A percentile compares a stretch with the other conserved stretches of the same genome.
Conservation (phyloP, 1,140 invertebrate species). For the Eriosoma lanigerum region DNA sequence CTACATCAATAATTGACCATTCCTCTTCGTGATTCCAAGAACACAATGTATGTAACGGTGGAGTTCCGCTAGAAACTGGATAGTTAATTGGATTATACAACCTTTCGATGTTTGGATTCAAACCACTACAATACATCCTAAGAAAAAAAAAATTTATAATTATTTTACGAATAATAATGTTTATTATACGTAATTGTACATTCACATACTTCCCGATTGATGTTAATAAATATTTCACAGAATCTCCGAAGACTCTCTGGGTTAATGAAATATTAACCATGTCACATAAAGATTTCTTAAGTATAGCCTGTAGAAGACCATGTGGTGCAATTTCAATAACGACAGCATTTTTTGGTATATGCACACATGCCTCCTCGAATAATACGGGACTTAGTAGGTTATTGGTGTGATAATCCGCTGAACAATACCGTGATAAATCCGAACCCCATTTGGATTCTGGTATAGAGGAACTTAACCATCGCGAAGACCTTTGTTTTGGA, state of each 20-base stretch:
- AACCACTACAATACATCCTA: conserved; percentile 62
- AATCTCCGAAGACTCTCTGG: neutral
- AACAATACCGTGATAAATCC: conserved; percentile 61
- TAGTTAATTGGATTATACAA: conserved; percentile 60
- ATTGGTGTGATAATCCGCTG: conserved; percentile 67
- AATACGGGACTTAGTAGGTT: conserved; percentile 65
- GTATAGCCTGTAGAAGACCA: conserved; percentile 80
- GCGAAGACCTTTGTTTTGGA: conserved; percentile 60
- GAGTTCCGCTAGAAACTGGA: conserved; percentile 69
- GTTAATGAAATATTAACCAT: conserved; percentile 7
- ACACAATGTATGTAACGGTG: conserved; percentile 70
- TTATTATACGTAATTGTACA: no score
- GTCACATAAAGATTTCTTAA: conserved; percentile 64
- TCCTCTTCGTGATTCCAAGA: conserved; percentile 69
- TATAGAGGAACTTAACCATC: conserved; percentile 66
- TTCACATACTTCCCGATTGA: conserved; percentile 19
- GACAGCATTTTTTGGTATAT: conserved; percentile 53
- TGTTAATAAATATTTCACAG: conserved; percentile 3
- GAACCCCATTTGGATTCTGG: conserved; percentile 62
- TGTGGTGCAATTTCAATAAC: conserved; percentile 81
- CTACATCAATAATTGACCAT: conserved; percentile 14
- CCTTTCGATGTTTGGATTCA: conserved; percentile 60
- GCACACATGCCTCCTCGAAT: conserved; percentile 52
- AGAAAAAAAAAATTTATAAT: neutral
- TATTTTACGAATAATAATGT: no score